A percentile compares a stretch with the other conserved stretches of the same genome.
phyloP scores from a whole-genome alignment of 92 coral and sea anemone species.

The Anthopleura xanthogrammica region DNA sequence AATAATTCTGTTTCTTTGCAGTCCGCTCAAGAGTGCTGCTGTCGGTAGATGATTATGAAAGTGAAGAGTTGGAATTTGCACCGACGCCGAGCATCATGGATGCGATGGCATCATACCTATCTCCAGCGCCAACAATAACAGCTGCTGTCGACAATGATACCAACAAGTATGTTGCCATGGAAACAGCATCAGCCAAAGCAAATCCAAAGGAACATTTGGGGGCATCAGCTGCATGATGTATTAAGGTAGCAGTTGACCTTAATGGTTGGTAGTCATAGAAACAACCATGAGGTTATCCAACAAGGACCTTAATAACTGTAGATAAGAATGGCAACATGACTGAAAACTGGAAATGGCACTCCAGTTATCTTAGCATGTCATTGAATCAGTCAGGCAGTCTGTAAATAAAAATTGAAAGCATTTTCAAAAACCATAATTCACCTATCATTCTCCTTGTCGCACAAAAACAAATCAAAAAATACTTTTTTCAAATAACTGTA shows the following conservation, averaged over 20 bases:
- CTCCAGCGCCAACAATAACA: conserved; percentile 72
- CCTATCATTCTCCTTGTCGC: no score
- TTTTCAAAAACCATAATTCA: neutral
- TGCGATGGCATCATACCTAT: conserved; percentile 64
- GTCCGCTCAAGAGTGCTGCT: conserved; percentile 86
- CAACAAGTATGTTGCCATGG: conserved; percentile 68
- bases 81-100: conserved; percentile 68
- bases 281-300: neutral
- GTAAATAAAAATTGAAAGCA: neutral
- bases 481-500: neutral
- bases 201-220: conserved; percentile 60
- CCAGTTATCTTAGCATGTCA: neutral
- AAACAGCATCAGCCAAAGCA: conserved; percentile 59
- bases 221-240: conserved; percentile 57
- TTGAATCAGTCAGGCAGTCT: neutral
- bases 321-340: neutral
- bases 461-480: no score
- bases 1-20: conserved; percentile 12
- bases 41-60: conserved; percentile 80
- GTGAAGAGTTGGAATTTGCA: conserved; percentile 65
- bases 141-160: conserved; percentile 68
- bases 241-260: neutral
- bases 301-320: no score
- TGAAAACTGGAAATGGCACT: neutral
- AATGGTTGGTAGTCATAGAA: neutral